phyloP scores from a whole-genome alignment of 2,888 invertebrate species.

The Girardia tigrina region DNA sequence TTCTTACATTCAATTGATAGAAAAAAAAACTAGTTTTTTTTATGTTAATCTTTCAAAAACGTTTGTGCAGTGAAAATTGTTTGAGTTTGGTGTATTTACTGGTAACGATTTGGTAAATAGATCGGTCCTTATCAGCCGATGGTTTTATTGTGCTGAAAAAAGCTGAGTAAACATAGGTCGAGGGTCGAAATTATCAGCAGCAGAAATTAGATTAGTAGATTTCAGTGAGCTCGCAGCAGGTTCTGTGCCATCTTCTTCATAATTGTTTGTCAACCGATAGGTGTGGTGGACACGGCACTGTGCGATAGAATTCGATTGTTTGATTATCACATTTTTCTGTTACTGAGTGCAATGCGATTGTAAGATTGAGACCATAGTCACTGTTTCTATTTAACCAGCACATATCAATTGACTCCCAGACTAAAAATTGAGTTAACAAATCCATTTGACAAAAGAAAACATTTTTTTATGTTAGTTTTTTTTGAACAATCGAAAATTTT shows the following conservation, averaged over 20 bases:
- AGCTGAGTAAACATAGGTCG: not conserved
- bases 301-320: not conserved
- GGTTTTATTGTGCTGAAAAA: not conserved
- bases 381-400: not conserved
- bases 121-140: not conserved
- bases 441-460: not conserved
- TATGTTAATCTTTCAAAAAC: too few species aligned
- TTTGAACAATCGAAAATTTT: not conserved
- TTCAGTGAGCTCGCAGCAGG: too few species aligned
- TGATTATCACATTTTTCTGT: not conserved
- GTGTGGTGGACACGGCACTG: not conserved
- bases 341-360: not conserved
- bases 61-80: not conserved
- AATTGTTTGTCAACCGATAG: not conserved
- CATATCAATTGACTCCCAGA: slow-evolving; percentile 17
- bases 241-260: not conserved
- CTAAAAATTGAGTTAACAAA: not conserved
- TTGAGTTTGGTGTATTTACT: not conserved
- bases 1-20: too few species aligned
- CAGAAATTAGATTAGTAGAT: too few species aligned
- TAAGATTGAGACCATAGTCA: not conserved
- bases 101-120: not conserved
- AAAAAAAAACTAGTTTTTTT: too few species aligned
- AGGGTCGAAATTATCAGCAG: not conserved
- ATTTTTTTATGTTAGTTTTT: not conserved